phyloP scores from a whole-genome alignment of 1,140 invertebrate genomes.

The Aphelinus atriplicis region DNA sequence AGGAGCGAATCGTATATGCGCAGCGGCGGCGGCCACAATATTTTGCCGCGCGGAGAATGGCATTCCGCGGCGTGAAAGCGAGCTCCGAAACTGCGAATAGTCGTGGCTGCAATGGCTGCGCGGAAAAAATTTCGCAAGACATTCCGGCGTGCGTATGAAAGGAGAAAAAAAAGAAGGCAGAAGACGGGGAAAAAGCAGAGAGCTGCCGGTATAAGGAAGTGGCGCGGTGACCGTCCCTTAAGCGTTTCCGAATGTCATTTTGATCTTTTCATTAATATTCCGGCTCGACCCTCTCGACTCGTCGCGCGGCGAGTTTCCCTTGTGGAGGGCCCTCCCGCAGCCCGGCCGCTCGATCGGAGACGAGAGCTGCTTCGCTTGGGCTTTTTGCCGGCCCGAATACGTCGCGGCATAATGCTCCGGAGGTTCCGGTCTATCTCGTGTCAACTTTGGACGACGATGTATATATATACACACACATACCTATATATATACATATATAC shows the following conservation, averaged over 20 bases:
- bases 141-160: constrained; percentile 12
- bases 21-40: background rate
- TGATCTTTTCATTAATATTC: constrained; percentile 40
- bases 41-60: constrained; percentile 6
- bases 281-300: background rate
- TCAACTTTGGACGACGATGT: constrained; percentile 21
- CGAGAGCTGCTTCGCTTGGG: background rate
- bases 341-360: constrained; percentile 22
- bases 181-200: background rate
- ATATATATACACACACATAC: constrained; percentile 1
- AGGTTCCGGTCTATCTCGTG: constrained; percentile 30
- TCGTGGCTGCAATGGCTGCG: background rate
- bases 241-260: constrained; percentile 34
- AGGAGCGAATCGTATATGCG: background rate
- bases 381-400: background rate
- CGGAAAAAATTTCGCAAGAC: constrained; percentile 28
- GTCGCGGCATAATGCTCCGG: constrained; percentile 8
- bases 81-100: background rate
- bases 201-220: background rate
- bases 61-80: background rate
- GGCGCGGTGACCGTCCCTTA: constrained; percentile 10
- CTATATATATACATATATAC: background rate
- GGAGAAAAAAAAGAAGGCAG: constrained; percentile 2
- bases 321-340: constrained; percentile 11
- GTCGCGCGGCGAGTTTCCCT: too few relatives aligned